Evolutionary conservation across 2,113 vertebrate genomes (phyloP).

Genomic region (Cichladusa arquata): DNA sequence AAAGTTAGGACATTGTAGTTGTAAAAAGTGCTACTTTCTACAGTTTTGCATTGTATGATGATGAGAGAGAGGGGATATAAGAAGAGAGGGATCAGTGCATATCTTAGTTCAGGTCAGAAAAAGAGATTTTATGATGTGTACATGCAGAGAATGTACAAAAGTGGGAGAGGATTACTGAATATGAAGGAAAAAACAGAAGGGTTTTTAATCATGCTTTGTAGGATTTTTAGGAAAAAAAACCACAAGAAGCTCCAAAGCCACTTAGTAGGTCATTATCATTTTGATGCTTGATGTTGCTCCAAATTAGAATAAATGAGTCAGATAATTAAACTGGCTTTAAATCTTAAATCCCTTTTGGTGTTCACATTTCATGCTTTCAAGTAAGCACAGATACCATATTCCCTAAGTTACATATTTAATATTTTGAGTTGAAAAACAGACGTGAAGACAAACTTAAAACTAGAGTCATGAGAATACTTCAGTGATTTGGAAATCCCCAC

Average conservation of each 20-base stretch:
- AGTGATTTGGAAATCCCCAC: background rate
- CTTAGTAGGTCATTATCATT: background rate
- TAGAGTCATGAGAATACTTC: background rate
- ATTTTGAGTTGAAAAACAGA: conserved; percentile 1
- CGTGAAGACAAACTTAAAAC: background rate
- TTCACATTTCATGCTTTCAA: background rate
- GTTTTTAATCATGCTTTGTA: background rate
- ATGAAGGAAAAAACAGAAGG: background rate
- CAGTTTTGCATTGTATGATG: background rate
- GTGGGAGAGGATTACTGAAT: background rate
- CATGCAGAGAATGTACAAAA: background rate
- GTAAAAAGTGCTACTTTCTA: background rate
- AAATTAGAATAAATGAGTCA: background rate
- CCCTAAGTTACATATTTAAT: background rate
- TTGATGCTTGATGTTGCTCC: background rate
- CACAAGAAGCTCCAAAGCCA: background rate
- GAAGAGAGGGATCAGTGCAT: background rate
- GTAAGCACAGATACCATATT: background rate
- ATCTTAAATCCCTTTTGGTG: background rate
- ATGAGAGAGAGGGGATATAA: background rate
- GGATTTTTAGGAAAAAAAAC: background rate
- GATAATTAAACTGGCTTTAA: background rate
- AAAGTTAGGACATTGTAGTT: background rate
- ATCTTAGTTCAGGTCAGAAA: background rate
- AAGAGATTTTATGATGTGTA: background rate